Base-by-base conservation (phyloP, 2,113 vertebrate species). In the Uria lomvia region DNA sequence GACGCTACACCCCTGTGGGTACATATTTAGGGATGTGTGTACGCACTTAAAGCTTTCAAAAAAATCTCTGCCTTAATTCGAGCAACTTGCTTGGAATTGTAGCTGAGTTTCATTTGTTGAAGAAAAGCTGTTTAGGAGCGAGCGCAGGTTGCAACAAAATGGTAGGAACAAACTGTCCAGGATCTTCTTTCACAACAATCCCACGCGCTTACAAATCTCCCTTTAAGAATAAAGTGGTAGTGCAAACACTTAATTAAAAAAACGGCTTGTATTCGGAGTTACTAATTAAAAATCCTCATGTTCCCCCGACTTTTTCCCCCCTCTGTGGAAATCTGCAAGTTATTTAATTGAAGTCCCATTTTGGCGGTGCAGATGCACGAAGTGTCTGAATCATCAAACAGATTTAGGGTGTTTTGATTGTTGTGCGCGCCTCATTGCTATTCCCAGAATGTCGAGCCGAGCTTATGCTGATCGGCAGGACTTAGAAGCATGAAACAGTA, bases 381-480 rank as follows among this genome's bases (percentile, higher is more conserved):
- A 94, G 97, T 96, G 97, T 97, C 97, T 98, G 98, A 98, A 97
- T 98, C 98, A 97, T 97, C 98, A 98, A 98, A 97, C 97, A 97
- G 97, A 97, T 97, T 97, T 98, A 96, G 97, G 96, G 97, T 97
- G 97, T 98, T 98, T 97, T 97, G 97, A 97, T 97, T 98, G 98
- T 97, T 97, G 97, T 97, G 97, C 90, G 97, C 59, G 90, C 97
- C 98, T 99, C 98, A 98, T 99, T 99, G 98, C 98, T 98, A 98
- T 98, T 98, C 98, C 95, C 97, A 94, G 97, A 98, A 98, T 98
- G 98, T 98, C 98, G 97, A 97, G 97, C 95, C 92, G 94, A 97
- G 98, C 97, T 98, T 97, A 97, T 97, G 98, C 97, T 98, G 97
- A 98, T 98, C 96, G 96, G 98, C 96, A 98, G 96, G 97, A 98